phyloP scores from a whole-genome alignment of 2,888 invertebrate species.

The Escarpia spicata region DNA sequence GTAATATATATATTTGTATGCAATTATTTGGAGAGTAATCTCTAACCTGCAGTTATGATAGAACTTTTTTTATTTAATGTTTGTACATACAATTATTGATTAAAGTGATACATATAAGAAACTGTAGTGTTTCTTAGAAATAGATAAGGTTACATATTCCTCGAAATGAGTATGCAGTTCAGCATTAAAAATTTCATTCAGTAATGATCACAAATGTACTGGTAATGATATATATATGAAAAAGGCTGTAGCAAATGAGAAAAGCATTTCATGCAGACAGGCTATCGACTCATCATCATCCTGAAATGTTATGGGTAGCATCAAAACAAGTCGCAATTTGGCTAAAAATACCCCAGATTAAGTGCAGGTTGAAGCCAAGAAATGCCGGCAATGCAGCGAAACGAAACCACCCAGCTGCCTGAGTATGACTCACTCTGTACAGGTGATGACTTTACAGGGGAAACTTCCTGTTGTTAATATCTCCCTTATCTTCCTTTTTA shows the following conservation, averaged over 20 bases:
- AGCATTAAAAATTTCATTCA: too few relatives aligned
- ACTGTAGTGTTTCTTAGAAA: too few relatives aligned
- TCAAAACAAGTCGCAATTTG: neutral
- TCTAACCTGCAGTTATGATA: neutral
- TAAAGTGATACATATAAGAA: too few relatives aligned
- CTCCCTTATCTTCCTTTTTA: neutral
- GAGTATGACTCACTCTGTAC: neutral
- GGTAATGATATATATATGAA: neutral
- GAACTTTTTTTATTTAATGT: neutral
- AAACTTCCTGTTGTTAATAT: conserved; percentile 2
- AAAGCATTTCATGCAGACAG: neutral
- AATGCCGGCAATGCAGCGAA: neutral
- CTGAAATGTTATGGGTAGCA: neutral
- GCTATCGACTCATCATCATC: neutral
- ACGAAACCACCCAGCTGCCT: neutral
- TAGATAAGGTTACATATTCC: too few relatives aligned
- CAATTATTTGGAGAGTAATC: neutral
- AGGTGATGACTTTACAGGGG: neutral
- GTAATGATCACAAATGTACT: neutral
- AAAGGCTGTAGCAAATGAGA: neutral
- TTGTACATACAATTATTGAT: too few relatives aligned
- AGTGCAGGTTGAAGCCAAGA: neutral
- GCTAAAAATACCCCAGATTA: neutral
- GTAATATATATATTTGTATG: neutral
- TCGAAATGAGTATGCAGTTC: too few relatives aligned